A percentile compares a stretch with the other conserved stretches of the same genome.
Conservation (phyloP, 2,797 vertebrate species). For the Propithecus perrieri region DNA sequence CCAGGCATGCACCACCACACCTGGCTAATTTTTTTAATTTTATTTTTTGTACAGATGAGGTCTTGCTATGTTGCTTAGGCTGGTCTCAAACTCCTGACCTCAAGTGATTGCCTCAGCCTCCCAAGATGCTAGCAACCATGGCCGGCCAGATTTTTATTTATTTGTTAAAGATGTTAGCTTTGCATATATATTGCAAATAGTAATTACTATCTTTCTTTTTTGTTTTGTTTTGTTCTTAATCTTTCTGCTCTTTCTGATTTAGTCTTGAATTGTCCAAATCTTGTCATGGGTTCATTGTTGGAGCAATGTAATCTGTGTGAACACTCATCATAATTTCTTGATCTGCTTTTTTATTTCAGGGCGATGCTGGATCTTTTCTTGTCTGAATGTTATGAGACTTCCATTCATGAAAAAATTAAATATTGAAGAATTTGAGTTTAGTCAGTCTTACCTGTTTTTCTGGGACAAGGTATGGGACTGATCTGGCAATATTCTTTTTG, state of each 20-base stretch:
- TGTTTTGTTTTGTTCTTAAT: conserved; percentile 32
- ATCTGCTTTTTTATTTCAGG: conserved; percentile 86
- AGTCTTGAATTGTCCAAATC: conserved; percentile 40
- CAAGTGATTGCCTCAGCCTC: not conserved
- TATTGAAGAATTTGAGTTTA: conserved; percentile 99
- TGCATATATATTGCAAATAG: not conserved
- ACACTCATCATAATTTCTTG: conserved; percentile 25
- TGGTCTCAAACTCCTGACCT: not conserved
- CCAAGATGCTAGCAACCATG: not conserved
- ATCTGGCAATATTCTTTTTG: not conserved
- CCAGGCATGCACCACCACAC: not conserved
- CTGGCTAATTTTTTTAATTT: not conserved
- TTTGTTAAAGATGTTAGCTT: conserved; percentile 26
- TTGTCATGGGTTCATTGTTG: not conserved
- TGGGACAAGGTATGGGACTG: conserved; percentile 94
- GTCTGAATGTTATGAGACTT: conserved; percentile 98
- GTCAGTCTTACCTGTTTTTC: conserved; percentile 98
- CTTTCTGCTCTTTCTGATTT: conserved; percentile 51
- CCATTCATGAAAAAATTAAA: conserved; percentile 99
- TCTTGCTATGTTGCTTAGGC: not conserved
- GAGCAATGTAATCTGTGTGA: not conserved
- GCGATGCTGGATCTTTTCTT: conserved; percentile 99
- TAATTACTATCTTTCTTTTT: conserved; percentile 1
- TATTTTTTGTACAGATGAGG: not conserved
- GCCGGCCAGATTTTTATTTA: not conserved